Conservation (phyloP, 2,888 invertebrate species). For the Liposcelis brunnea region DNA sequence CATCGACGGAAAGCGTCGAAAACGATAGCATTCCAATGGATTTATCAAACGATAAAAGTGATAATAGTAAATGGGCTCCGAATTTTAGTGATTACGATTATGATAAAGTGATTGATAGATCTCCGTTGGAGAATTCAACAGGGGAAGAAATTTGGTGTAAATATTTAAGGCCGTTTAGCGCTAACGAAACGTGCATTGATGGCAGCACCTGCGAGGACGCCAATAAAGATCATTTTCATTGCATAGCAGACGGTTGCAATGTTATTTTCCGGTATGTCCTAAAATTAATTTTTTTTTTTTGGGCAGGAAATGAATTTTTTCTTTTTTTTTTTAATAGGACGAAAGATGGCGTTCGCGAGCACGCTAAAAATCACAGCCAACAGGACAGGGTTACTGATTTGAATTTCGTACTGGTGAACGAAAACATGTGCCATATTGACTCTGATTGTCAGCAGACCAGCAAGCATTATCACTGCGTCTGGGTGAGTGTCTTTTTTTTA, state of each 20-base stretch:
- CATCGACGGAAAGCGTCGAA: background rate
- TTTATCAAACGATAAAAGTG: background rate
- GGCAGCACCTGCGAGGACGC: constrained; percentile 37
- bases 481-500: constrained; percentile 37
- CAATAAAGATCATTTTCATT: constrained; percentile 74
- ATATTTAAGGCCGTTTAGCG: constrained; percentile 15
- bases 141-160: constrained; percentile 16
- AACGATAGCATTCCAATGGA: constrained; percentile 3
- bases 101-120: background rate
- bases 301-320: background rate
- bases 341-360: constrained; percentile 57
- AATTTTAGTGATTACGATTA: background rate
- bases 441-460: constrained; percentile 61
- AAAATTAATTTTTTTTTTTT: constrained; percentile 5
- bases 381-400: constrained; percentile 73
- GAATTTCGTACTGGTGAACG: constrained; percentile 30
- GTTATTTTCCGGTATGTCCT: constrained; percentile 44
- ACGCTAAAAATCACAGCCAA: constrained; percentile 73
- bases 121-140: too few species aligned
- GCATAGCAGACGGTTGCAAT: constrained; percentile 59
- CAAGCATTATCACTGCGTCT: constrained; percentile 78
- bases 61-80: background rate
- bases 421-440: constrained; percentile 36
- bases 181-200: constrained; percentile 12
- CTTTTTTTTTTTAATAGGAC: constrained; percentile 23